Evolutionary conservation across 2,113 vertebrate species (phyloP).

Genomic region (Sardina pilchardus): DNA sequence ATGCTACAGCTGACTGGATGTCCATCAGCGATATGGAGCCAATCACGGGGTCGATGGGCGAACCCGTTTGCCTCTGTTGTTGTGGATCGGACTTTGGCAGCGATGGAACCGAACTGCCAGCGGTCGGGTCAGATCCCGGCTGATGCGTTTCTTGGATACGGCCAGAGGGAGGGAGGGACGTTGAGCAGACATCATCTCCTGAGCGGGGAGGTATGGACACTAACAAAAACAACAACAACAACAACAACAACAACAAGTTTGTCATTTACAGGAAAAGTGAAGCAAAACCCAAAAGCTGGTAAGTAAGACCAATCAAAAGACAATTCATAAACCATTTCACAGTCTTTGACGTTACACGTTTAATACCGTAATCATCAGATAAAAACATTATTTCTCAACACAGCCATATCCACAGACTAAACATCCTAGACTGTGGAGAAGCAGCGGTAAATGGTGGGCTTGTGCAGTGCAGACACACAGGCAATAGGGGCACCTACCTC

Average conservation of each 20-base stretch:
- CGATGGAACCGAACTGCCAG: background rate
- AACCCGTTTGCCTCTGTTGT: background rate
- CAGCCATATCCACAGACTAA: background rate
- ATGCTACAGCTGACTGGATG: slow-evolving; percentile 40
- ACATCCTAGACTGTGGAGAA: background rate
- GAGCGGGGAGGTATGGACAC: slow-evolving; percentile 64
- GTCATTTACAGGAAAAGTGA: background rate
- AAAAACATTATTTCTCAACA: background rate
- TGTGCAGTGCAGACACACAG: background rate
- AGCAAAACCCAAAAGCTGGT: too few species aligned
- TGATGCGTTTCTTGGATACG: slow-evolving; percentile 42
- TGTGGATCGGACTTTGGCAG: background rate
- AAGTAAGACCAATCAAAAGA: background rate
- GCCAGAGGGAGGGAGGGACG: slow-evolving; percentile 70
- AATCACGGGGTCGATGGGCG: slow-evolving; percentile 53
- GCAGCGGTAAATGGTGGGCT: background rate
- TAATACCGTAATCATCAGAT: too few species aligned
- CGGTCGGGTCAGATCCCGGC: slow-evolving; percentile 17
- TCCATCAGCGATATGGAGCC: slow-evolving; percentile 53
- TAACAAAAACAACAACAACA: slow-evolving; percentile 48
- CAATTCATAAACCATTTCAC: background rate
- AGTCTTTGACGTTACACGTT: too few species aligned
- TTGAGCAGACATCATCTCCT: slow-evolving; percentile 68
- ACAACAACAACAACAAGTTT: background rate
- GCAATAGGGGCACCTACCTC: slow-evolving; percentile 50